Conservation (phyloP, 64 coral and sea anemone species). For the Montipora sp. region DNA sequence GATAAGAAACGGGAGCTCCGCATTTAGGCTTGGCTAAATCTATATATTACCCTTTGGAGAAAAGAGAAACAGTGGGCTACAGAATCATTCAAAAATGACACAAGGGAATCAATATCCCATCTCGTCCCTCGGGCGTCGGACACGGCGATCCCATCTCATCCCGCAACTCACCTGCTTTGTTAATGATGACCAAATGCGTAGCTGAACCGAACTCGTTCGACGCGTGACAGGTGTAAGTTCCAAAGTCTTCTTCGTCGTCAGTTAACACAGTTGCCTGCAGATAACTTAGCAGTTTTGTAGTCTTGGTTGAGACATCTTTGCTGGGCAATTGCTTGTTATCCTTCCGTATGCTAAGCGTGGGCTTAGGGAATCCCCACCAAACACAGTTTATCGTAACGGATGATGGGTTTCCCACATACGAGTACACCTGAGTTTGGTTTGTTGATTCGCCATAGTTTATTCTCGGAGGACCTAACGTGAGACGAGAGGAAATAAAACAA, state of each 20-base stretch:
- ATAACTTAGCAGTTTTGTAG: not conserved
- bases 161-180: constrained; percentile 63
- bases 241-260: constrained; percentile 30
- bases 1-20: no score
- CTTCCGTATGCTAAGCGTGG: constrained; percentile 27
- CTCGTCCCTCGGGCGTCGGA: not conserved
- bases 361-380: constrained; percentile 83
- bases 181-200: constrained; percentile 34
- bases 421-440: constrained; percentile 50
- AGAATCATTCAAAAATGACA: not conserved
- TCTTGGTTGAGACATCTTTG: not conserved
- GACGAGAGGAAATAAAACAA: not conserved
- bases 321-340: not conserved
- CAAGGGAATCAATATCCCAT: not conserved
- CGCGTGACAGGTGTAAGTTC: constrained; percentile 65
- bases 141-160: not conserved
- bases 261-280: not conserved
- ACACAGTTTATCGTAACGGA: constrained; percentile 56
- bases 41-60: no score
- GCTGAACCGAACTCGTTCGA: constrained; percentile 42
- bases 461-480: constrained; percentile 70
- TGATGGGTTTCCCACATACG: constrained; percentile 61
- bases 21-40: no score
- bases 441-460: constrained; percentile 59
- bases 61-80: not conserved